These are phyloP conservation scores for Stenoptilia bipunctidactyla DNA, from an alignment of 2,888 invertebrate genomes.

Conservation along the genomic window DNA sequence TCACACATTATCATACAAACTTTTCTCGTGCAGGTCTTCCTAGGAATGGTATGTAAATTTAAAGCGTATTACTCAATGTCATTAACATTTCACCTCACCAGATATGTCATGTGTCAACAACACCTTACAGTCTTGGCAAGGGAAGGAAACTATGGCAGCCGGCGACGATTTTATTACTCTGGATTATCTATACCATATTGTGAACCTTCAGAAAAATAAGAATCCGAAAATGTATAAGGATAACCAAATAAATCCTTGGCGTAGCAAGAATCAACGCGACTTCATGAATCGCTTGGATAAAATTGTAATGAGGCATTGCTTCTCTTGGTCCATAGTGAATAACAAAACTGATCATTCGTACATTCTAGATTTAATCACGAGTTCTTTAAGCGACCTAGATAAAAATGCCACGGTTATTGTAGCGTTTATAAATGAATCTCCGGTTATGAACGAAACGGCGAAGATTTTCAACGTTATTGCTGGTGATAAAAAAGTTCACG, in stretches of 20 bases:
- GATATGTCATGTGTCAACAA: too few species aligned
- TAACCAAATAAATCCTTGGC: too few species aligned
- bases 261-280: neutral
- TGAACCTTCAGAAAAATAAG: too few species aligned
- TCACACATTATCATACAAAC: constrained; percentile 1
- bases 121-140: constrained; percentile 1
- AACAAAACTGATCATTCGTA: neutral
- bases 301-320: neutral
- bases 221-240: too few species aligned
- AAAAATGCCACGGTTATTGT: neutral
- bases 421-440: neutral
- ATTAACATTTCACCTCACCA: neutral
- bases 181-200: too few species aligned
- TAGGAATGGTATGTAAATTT: constrained; percentile 30
- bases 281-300: neutral
- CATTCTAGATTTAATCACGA: neutral
- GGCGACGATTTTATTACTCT: too few species aligned
- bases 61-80: neutral
- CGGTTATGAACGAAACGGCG: neutral
- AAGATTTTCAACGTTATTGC: constrained; percentile 17
- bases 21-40: constrained; percentile 41
- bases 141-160: neutral
- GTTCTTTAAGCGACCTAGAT: neutral
- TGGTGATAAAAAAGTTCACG: constrained; percentile 12
- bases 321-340: neutral